Base-by-base conservation (phyloP, 2,113 vertebrate genomes). In the Vulpes lagopus region DNA sequence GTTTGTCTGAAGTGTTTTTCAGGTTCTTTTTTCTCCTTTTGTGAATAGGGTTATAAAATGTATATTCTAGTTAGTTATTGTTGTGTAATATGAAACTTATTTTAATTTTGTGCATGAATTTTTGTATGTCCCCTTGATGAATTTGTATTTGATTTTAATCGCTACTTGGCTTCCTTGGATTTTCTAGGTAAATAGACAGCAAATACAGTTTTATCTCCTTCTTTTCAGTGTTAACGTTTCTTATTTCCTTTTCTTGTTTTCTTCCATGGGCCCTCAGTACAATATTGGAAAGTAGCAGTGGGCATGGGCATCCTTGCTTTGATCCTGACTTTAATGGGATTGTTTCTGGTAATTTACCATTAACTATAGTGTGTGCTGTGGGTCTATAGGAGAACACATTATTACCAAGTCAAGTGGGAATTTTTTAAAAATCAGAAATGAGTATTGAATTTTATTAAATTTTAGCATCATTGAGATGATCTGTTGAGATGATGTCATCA, bases 201-300 rank as follows among this genome's bases (percentile, higher is more conserved):
- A 97, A 65, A 94, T 92, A 62, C 3, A 30, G 43, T 86, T 94
- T 78, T 78, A 14, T 69, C 79, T 95, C 27, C 91, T 93, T 84
- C 27, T 90, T 10, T 87, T 79, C 8, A 83, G 43, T 57, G 80
- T 49, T 74, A n/a, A n/a, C 7, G 14, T 67, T 82, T 91, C 67
- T 49, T 35, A 55, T 81, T 86, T 90, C 11, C 43, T 71, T 74
- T 8, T 90, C 19, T 49, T 53, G 15, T 67, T 55, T 94, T 73
- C 95, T 22, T 19, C 22, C 16, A 0, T 15, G 11, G 53, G 43
- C 7, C 23, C 76, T 89, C 27, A 64, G 62, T 9, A 73, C 38
- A 55, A 22, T 55, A 62, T 23, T 86, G 55, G 65, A 95, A 84
- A 65, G 30, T 9, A 38, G 30, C 69, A 30, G 38, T 11, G 4